These are phyloP conservation scores for Melanotaenia trifasciata DNA, from an alignment of 2,797 vertebrate species.

Conservation along the genomic window DNA sequence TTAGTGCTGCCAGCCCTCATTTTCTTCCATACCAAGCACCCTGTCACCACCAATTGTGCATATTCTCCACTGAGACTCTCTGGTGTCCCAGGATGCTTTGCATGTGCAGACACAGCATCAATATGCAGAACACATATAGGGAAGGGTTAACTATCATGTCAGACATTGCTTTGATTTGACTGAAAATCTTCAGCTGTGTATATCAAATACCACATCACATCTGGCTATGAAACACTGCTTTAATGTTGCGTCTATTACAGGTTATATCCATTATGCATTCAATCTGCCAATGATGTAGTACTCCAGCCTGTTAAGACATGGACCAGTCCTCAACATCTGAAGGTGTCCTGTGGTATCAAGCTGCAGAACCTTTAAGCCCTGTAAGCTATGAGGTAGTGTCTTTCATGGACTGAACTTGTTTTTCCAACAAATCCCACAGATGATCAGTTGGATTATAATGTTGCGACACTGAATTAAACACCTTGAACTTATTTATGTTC, in stretches of 20 bases:
- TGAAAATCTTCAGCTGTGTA: constrained; percentile 17
- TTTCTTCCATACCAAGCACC: constrained; percentile 31
- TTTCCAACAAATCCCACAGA: background rate
- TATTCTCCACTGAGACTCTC: constrained; percentile 26
- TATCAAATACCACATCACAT: constrained; percentile 8
- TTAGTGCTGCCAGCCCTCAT: constrained; percentile 43
- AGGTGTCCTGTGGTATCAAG: background rate
- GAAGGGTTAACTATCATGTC: constrained; percentile 30
- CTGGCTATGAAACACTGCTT: constrained; percentile 4
- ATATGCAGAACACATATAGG: constrained; percentile 23
- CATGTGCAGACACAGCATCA: constrained; percentile 33
- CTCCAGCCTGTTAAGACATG: background rate
- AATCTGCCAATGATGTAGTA: background rate
- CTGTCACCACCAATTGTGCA: constrained; percentile 44
- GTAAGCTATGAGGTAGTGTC: background rate
- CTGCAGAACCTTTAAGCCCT: background rate
- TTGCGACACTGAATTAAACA: background rate
- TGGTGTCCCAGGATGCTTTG: constrained; percentile 31
- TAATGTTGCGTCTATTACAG: background rate
- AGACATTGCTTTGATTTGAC: constrained; percentile 34
- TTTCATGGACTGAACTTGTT: background rate
- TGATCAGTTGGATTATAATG: background rate
- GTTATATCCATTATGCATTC: background rate
- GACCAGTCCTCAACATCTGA: background rate
- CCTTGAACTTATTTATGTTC: background rate